Base-by-base conservation (phyloP, 2,888 invertebrate genomes). In the Gryllus longicercus region DNA sequence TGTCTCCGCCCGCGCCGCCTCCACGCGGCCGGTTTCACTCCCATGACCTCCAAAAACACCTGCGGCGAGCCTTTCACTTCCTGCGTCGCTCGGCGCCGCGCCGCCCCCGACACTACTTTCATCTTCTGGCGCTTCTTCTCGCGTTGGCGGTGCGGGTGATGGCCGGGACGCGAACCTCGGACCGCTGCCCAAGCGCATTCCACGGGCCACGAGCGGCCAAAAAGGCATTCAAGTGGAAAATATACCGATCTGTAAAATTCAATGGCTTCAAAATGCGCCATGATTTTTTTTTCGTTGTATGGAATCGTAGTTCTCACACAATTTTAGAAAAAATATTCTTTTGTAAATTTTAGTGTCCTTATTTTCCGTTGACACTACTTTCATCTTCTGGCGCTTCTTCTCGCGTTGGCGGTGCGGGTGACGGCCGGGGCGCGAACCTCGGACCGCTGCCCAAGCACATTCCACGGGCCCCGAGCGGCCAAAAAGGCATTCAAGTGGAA, bases 11-110 rank as follows among this genome's bases (percentile, higher is more conserved):
- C 14, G 16, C 63, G 63, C n/a, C 63, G 14, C 63, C 63, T 63
- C 63, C 63, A 18, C 63, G 16, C 16, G 16, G n/a, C 16, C 63
- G n/a, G 63, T 63, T 63, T 63, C 63, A 63, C 63, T 63, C 63
- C 63, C 63, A 16, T 63, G 63, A 63, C 63, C 63, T 63, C 63
- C 63, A 63, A 63, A 63, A 63, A 63, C 63, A 63, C 63, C 63
- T 63, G 63, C 12, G 63, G 63, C 63, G n/a, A 14, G 63, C 63
- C 63, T 63, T 63, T 63, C 63, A 63, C 63, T 63, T 63, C 63
- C 63, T 63, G n/a, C 63, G 16, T n/a, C 63, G 63, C 14, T n/a
- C 14, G 16, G 16, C 63, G 63, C 63, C 14, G 16, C 21, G 21
- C 21, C 21, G 21, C 38, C 38, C 8, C 8, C 3, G 38, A 38